Evolutionary conservation across 1,140 invertebrate species (phyloP), one percentile per base, ranked within the genome.

Genomic region (Colletes gigas): DNA sequence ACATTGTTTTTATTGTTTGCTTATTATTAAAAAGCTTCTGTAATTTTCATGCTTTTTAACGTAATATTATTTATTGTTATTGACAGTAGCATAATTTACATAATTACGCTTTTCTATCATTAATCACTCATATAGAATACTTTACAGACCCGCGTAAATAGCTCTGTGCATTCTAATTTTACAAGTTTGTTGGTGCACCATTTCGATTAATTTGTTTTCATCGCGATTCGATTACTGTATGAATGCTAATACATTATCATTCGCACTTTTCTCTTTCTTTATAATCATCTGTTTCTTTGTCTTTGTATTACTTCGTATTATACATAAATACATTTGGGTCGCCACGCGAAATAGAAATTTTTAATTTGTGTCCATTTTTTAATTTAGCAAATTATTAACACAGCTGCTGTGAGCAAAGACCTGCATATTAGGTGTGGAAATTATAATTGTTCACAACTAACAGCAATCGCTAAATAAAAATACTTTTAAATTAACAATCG

Each of bases 251-350:
- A 19, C 50, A 62, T 63, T 47, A 47, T 47, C 30, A 47, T 47
- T 9, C 9, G 15, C 50, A 30, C 62, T 65, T 50, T 63, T 66
- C 19, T 75, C 9, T 73, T 76, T 82, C 30, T 30, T 76, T 81
- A 83, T 60, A 76, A 39, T 62, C 50, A 4, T 59, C 52, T 75
- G 12, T 65, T 59, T 76, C 50, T 73, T 63, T 66, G 17, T 75
- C 9, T 73, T 76, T 82, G 52, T 65, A 69, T 82, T 82, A 72
- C 73, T 66, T 78, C 59, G 0, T 77, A 69, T 15, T 62, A 1
- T 76, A 76, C 89, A 90, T 90, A 90, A 86, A 87, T 90, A 90
- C 84, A 90, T 89, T 90, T 90, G 89, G 89, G 88, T 87, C 81
- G 9, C 10, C 30, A 8, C 1, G 15, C 12, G 10, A 60, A 19